Evolutionary conservation across 30 jellyfish, hydroid and myxozoan species (phyloP), one percentile per base, ranked within the genome.

Genomic region (Aurelia aurita): DNA sequence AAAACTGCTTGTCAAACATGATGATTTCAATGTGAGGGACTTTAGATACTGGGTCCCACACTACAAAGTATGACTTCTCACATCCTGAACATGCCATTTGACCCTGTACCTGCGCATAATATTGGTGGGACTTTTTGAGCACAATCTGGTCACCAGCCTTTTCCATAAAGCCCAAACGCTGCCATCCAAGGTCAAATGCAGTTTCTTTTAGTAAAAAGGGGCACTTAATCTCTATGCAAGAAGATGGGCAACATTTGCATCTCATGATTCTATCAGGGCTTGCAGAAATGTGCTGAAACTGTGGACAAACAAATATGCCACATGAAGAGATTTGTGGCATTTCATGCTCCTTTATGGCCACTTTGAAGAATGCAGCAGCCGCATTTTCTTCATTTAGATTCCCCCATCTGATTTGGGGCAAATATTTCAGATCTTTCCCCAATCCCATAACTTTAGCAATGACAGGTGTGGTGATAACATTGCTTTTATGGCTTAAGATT

Each of bases 291-390:
- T 3, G 13, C 13, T 16, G 75, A 14, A 63, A 3, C 75, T 63
- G 75, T 4, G 75, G 75, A 63, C 53, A 20, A 22, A 26, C 75
- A 63, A n/a, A 63, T 22, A 63, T 14, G 4, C 75, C 75, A 63
- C 34, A 63, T n/a, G 20, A 26, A 26, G 39, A 63, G 34, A 63
- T 4, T 26, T 19, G 75, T n/a, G 75, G 75, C 4, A 0, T 3
- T 4, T 63, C 44, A 63, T 63, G 75, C 9, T 19, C 20, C n/a
- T 63, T 63, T 20, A 63, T 11, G 4, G 26, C 26, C 44, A 10
- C 34, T 19, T 63, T 63, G 44, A n/a, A 63, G n/a, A 63, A 63
- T 2, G 39, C 75, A 63, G 39, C 14, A 3, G 75, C 75, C 0
- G 75, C 75, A n/a, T 63, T 63, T 4, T 63, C 75, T 20, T 63